Conservation (phyloP, 2,797 vertebrate genomes). For the Lepus oiostolus region DNA sequence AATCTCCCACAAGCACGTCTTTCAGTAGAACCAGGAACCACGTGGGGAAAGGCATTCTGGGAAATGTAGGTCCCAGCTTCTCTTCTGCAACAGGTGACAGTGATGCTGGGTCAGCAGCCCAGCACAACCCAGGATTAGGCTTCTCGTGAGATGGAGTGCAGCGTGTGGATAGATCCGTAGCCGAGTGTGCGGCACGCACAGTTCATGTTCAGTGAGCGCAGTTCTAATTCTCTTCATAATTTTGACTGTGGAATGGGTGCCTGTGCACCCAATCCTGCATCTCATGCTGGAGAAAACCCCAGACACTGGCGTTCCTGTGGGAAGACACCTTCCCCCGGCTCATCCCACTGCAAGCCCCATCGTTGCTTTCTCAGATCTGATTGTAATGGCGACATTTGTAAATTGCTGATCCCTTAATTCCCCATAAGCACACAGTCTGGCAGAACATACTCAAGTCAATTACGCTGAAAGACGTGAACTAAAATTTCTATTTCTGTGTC, state of each 20-base stretch:
- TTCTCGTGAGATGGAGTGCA: constrained; percentile 41
- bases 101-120: not conserved
- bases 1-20: not conserved
- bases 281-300: constrained; percentile 42
- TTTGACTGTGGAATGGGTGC: not conserved
- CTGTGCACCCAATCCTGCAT: constrained; percentile 21
- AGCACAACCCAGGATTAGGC: not conserved
- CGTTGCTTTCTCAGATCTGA: constrained; percentile 71
- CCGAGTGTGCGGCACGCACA: not conserved
- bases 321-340: not conserved
- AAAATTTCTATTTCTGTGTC: constrained; percentile 62
- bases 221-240: constrained; percentile 13
- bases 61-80: not conserved
- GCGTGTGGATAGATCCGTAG: not conserved
- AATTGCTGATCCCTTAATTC: constrained; percentile 80
- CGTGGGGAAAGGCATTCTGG: not conserved
- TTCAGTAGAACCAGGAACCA: not conserved
- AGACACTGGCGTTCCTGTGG: not conserved
- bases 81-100: not conserved
- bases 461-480: constrained; percentile 62
- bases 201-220: not conserved
- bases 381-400: constrained; percentile 82
- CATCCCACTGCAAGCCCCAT: constrained; percentile 54
- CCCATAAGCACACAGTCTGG: constrained; percentile 69
- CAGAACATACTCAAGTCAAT: constrained; percentile 73